These are phyloP conservation scores for Turnix velox DNA, from an alignment of 2,113 vertebrate species.

Conservation along the genomic window DNA sequence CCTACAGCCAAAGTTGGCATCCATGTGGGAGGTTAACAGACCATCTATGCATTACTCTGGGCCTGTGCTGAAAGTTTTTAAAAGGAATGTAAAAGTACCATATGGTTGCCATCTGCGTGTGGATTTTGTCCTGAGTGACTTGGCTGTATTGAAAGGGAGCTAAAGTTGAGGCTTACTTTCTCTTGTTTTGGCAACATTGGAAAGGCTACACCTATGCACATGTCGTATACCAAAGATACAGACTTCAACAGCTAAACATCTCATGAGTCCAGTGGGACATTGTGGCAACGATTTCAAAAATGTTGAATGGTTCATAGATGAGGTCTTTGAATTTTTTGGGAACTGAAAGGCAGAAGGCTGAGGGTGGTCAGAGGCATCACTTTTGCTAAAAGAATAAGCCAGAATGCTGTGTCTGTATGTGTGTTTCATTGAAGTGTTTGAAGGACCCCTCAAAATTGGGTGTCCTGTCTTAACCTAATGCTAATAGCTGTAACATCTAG, in stretches of 20 bases:
- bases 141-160: neutral
- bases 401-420: neutral
- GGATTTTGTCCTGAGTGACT: neutral
- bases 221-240: neutral
- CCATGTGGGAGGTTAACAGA: neutral
- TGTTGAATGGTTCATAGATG: neutral
- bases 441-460: neutral
- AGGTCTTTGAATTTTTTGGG: neutral
- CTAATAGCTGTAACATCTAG: neutral
- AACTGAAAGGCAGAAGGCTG: neutral
- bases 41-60: neutral
- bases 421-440: neutral
- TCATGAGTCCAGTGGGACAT: neutral
- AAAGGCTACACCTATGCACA: neutral
- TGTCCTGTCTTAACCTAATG: neutral
- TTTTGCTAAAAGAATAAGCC: neutral
- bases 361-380: neutral
- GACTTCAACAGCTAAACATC: neutral
- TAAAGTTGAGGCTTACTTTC: neutral
- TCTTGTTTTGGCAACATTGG: neutral
- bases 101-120: rapidly evolving
- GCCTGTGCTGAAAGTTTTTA: neutral
- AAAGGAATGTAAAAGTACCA: neutral
- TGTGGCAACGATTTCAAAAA: neutral
- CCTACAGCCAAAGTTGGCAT: neutral